phyloP scores from a whole-genome alignment of 2,113 vertebrate species.

The Spheniscus mendiculus region DNA sequence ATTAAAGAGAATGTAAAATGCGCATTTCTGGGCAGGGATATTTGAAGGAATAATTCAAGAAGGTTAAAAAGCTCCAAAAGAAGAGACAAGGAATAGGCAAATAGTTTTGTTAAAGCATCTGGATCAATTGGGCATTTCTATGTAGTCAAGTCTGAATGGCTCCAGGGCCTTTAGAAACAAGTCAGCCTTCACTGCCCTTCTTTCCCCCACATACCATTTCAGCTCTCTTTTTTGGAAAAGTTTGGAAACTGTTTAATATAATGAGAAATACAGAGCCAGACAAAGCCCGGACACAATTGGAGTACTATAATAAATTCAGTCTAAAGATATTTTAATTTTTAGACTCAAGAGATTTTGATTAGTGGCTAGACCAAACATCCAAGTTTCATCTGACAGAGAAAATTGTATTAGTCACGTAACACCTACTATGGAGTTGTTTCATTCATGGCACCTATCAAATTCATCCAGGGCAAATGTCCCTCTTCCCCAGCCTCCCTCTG shows the following conservation, averaged over 20 bases:
- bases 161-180: not conserved
- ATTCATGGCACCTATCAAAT: not conserved
- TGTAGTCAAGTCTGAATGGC: not conserved
- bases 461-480: not conserved
- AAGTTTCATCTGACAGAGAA: not conserved
- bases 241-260: not conserved
- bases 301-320: not conserved
- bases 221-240: not conserved
- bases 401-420: not conserved
- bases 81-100: not conserved
- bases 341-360: not conserved
- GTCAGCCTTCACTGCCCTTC: not conserved
- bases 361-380: not conserved
- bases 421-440: not conserved
- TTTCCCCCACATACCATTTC: not conserved
- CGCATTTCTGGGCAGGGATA: conserved; percentile 26
- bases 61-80: not conserved
- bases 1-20: conserved; percentile 42
- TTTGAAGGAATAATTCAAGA: conserved; percentile 5
- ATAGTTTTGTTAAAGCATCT: not conserved
- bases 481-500: not conserved
- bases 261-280: not conserved
- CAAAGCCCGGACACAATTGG: not conserved
- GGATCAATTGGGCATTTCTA: not conserved
- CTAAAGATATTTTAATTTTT: not conserved